Percentiles rank a stretch among this genome's conserved stretches.
These are phyloP conservation scores for Gymnocypris eckloni DNA, from an alignment of 2,797 vertebrate genomes.

Conservation along the genomic window DNA sequence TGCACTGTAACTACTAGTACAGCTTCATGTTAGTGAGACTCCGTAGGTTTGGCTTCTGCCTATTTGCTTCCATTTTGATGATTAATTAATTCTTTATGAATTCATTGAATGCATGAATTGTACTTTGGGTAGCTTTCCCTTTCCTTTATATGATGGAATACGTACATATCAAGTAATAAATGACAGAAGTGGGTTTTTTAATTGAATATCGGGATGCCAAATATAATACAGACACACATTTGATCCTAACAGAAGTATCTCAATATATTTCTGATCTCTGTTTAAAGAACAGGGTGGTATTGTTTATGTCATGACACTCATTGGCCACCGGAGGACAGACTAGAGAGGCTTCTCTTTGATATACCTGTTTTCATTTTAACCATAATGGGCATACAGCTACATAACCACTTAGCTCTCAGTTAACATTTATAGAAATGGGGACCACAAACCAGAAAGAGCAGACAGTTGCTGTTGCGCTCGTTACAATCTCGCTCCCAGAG, in stretches of 20 bases:
- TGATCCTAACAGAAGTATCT: neutral
- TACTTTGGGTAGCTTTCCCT: neutral
- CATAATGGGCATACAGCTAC: constrained; percentile 12
- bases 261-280: neutral
- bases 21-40: neutral
- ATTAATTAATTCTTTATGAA: neutral
- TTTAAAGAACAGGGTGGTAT: neutral
- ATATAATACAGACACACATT: neutral
- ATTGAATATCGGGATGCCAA: neutral
- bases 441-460: constrained; percentile 6
- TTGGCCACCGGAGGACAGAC: constrained; percentile 72
- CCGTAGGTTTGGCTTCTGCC: neutral
- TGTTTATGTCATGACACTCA: constrained; percentile 63
- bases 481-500: neutral
- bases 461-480: neutral
- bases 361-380: constrained; percentile 1
- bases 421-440: neutral
- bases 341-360: constrained; percentile 43
- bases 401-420: neutral
- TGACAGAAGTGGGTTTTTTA: neutral
- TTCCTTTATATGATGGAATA: neutral
- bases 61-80: neutral
- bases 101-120: neutral
- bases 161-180: neutral
- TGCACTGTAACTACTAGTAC: neutral